These are phyloP conservation scores for Pomacea canaliculata DNA, from an alignment of 2,888 invertebrate species.

Conservation along the genomic window DNA sequence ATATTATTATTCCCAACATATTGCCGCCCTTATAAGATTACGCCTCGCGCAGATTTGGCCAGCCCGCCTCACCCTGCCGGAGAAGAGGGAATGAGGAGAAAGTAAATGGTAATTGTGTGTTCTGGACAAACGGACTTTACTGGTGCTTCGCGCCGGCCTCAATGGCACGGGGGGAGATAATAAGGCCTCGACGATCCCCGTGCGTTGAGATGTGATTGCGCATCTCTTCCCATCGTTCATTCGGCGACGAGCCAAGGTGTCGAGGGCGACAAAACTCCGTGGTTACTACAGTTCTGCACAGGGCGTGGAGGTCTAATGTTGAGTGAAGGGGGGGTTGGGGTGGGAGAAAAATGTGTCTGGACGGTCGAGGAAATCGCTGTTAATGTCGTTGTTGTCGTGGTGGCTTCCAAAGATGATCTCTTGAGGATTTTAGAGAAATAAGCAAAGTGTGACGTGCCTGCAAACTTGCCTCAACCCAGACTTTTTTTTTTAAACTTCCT, in stretches of 20 bases:
- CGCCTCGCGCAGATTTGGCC: constrained; percentile 20
- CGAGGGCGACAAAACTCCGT: background rate
- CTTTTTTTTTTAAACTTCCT: no score
- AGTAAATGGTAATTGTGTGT: constrained; percentile 11
- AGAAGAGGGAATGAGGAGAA: background rate
- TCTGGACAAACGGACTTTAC: constrained; percentile 10
- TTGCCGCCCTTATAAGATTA: constrained; percentile 27
- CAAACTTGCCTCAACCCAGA: no score
- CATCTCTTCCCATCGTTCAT: background rate
- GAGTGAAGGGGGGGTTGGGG: no score
- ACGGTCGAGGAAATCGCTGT: no score
- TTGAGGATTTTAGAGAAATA: no score
- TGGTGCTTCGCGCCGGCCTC: constrained; percentile 12
- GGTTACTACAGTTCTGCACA: no score
- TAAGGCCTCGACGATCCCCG: background rate
- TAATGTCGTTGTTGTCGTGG: no score
- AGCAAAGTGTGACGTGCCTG: no score
- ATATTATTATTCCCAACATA: constrained; percentile 29
- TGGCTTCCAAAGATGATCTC: no score
- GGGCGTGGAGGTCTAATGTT: no score
- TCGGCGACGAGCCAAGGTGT: background rate
- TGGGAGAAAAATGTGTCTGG: no score
- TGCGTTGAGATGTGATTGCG: constrained; percentile 14
- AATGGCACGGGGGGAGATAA: constrained; percentile 2
- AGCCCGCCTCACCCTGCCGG: background rate